Conservation (phyloP, 30 jellyfish, hydroid and myxozoan species). For the Phacellophora camtschatica region DNA sequence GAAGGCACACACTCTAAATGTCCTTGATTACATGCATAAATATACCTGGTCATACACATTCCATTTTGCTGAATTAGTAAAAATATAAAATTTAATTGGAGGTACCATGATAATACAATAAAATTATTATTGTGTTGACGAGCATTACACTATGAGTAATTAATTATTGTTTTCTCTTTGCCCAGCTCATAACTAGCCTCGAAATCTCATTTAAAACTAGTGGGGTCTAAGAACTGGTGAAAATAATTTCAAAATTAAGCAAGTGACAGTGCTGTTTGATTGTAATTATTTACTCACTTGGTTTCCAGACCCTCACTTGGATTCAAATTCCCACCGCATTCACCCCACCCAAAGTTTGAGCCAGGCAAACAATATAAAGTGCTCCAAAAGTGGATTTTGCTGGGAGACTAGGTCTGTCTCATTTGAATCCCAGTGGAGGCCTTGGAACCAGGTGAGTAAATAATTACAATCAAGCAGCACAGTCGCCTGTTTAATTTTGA, state of each 20-base stretch:
- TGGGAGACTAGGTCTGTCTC: constrained; percentile 22
- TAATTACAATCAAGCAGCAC: constrained; percentile 22
- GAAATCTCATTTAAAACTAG: constrained; percentile 17
- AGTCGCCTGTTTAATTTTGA: neutral
- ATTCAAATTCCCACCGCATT: constrained; percentile 38
- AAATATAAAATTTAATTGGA: neutral
- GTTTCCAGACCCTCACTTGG: constrained; percentile 12
- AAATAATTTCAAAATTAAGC: neutral
- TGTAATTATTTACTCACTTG: constrained; percentile 23
- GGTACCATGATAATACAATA: constrained; percentile 17
- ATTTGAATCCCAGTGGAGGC: constrained; percentile 30
- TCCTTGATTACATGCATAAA: constrained; percentile 23
- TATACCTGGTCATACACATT: neutral
- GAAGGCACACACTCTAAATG: constrained; percentile 4
- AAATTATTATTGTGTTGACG: neutral
- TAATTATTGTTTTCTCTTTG: neutral
- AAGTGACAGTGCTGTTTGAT: constrained; percentile 18
- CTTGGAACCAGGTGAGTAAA: constrained; percentile 22
- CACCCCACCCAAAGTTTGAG: neutral
- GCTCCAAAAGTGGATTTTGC: neutral
- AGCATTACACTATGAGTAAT: neutral
- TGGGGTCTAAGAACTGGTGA: constrained; percentile 27
- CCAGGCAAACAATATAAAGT: neutral
- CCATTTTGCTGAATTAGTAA: neutral
- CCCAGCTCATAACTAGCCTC: constrained; percentile 23